Conservation (phyloP, 1,140 invertebrate genomes). For the Drosophila bipectinata region DNA sequence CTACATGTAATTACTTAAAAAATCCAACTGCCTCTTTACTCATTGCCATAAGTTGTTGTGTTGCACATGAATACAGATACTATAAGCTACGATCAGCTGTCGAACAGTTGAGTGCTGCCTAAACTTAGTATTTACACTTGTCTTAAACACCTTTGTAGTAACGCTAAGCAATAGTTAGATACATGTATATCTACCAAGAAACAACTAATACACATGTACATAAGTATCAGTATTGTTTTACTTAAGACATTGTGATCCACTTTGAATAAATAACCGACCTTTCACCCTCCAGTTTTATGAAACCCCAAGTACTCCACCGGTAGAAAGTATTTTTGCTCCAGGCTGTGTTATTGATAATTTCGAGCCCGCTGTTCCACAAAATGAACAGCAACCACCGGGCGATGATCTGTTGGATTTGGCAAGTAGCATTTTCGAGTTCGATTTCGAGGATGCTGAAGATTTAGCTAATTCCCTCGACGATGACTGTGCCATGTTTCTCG, state of each 20-base stretch:
- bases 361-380: slow-evolving; percentile 16
- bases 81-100: slow-evolving; percentile 20
- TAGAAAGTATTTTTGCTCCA: slow-evolving; percentile 62
- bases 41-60: slow-evolving; percentile 32
- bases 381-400: slow-evolving; percentile 7
- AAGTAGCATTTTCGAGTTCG: slow-evolving; percentile 55
- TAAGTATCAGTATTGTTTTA: slow-evolving; percentile 58
- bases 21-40: slow-evolving; percentile 30
- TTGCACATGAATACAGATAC: slow-evolving; percentile 18
- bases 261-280: slow-evolving; percentile 70
- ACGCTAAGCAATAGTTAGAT: slow-evolving; percentile 21
- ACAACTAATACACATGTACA: slow-evolving; percentile 37
- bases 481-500: slow-evolving; percentile 46
- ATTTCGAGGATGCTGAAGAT: slow-evolving; percentile 43
- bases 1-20: slow-evolving; percentile 37
- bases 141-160: slow-evolving; percentile 25
- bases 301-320: slow-evolving; percentile 42
- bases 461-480: slow-evolving; percentile 48
- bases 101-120: slow-evolving; percentile 23
- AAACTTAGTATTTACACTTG: slow-evolving; percentile 28
- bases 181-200: slow-evolving; percentile 14
- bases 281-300: slow-evolving; percentile 72
- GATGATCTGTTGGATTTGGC: slow-evolving; percentile 50
- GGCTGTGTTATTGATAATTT: slow-evolving; percentile 34
- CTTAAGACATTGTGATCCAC: slow-evolving; percentile 61